Conservation (phyloP, 2,113 vertebrate species). For the Ranitomeya variabilis region DNA sequence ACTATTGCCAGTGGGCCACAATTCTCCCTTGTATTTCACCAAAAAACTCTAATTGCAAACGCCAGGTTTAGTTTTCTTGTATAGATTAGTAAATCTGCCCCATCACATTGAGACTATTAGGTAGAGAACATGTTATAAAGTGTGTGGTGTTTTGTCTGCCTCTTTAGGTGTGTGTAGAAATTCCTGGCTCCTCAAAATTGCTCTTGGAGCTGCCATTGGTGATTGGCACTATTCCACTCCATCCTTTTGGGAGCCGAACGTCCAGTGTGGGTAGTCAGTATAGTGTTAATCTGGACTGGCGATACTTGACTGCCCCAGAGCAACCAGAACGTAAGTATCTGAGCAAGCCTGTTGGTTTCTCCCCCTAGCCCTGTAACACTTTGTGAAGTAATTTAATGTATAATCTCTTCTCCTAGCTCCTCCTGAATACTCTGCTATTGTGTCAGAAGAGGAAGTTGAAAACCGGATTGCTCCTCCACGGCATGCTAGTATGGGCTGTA, state of each 20-base stretch:
- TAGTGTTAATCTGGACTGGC: constrained; percentile 86
- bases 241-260: constrained; percentile 86
- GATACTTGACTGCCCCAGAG: constrained; percentile 79
- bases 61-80: too few species aligned
- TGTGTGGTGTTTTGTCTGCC: too few species aligned
- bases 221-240: constrained; percentile 91
- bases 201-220: constrained; percentile 92
- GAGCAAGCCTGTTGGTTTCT: background rate
- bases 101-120: too few species aligned
- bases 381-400: background rate
- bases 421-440: constrained; percentile 86
- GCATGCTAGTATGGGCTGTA: constrained; percentile 68
- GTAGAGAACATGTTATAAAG: background rate
- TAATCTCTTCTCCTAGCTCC: constrained; percentile 74
- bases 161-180: constrained; percentile 88
- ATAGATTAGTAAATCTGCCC: too few species aligned
- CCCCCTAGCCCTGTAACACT: too few species aligned
- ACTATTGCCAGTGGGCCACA: too few species aligned
- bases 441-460: constrained; percentile 74
- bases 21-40: too few species aligned
- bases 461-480: constrained; percentile 61
- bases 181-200: constrained; percentile 90
- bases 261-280: constrained; percentile 91
- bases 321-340: constrained; percentile 83
- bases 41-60: too few species aligned